Percentiles rank a stretch among this genome's conserved stretches.
These are phyloP conservation scores for Labrus mixtus DNA, from an alignment of 2,113 vertebrate genomes.

Conservation along the genomic window DNA sequence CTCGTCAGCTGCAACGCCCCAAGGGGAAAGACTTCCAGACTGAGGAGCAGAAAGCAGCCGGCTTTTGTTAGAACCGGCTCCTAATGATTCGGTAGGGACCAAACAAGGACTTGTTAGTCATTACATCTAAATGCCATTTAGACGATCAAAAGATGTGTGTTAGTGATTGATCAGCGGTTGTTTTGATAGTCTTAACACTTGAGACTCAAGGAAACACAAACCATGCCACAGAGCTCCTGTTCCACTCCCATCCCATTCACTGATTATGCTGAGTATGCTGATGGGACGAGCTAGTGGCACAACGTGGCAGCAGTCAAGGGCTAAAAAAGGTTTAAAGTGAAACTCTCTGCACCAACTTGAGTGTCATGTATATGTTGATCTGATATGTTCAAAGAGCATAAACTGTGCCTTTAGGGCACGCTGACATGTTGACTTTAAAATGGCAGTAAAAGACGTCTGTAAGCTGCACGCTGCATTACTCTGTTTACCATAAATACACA, in stretches of 20 bases:
- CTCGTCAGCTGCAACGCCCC: conserved; percentile 76
- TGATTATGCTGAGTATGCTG: conserved; percentile 27
- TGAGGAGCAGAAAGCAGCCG: conserved; percentile 59
- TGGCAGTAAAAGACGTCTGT: not conserved
- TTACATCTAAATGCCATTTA: conserved; percentile 60
- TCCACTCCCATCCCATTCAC: conserved; percentile 10
- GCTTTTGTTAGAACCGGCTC: conserved; percentile 70
- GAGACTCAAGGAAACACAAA: conserved; percentile 8
- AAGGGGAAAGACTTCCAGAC: conserved; percentile 71
- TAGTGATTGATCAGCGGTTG: conserved; percentile 48
- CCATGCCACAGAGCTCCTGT: not conserved
- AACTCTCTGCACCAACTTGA: not conserved
- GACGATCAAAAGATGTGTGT: conserved; percentile 59
- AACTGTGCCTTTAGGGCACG: not conserved
- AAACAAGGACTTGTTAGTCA: conserved; percentile 58
- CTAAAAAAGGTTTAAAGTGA: conserved; percentile 11
- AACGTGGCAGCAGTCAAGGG: conserved; percentile 22
- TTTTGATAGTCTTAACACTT: conserved; percentile 21
- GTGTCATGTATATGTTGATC: not conserved
- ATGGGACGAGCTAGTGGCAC: conserved; percentile 37
- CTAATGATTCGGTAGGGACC: conserved; percentile 64
- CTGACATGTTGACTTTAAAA: not conserved
- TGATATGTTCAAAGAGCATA: not conserved
- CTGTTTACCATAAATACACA: conserved; percentile 7
- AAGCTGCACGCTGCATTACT: too few relatives aligned